Evolutionary conservation across 2,888 invertebrate genomes (phyloP), one percentile per base, ranked within the genome.

Genomic region (Nebria brevicollis): DNA sequence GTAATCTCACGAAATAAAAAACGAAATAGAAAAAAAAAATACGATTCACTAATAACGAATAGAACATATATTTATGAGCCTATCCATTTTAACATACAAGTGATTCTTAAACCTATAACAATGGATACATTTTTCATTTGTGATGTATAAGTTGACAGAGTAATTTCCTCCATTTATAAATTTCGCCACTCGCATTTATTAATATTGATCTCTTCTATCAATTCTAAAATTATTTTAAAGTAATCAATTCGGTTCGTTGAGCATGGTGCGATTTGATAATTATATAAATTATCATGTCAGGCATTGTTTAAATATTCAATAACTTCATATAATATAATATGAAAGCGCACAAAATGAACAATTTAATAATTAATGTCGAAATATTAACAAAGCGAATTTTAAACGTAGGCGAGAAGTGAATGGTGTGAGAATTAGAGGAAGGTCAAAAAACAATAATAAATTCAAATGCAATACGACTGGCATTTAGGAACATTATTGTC

Each of bases 391-490:
- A 70, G 34, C 15, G 70, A 70, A 34, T 70, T 70, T 70, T 54
- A 54, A 54, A 70, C 34, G 70, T 70, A 70, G 70, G 70, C 70
- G 70, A 3, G 54, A 70, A 70, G 70, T 70, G 70, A 70, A 70
- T 70, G 70, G 25, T 70, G 34, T 34, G 25, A 70, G 70, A 70
- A 70, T 70, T 34, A 26, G 70, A 70, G 70, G 70, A 70, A 70
- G 70, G 70, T 34, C 70, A 25, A 70, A 34, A 70, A 70, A 70
- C 70, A 70, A 70, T 70, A 70, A 70, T 70, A 70, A 70, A 70
- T 70, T 26, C 34, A 26, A 25, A 25, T 70, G 15, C 26, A 34
- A 70, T 70, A 7, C 26, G 70, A 70, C 34, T 70, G 70, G 70
- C 54, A 54, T 54, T 54, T 54, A 54, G 54, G 54, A 11, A 54